phyloP scores from a whole-genome alignment of 2,888 invertebrate genomes.

The Ectropis crepuscularia region DNA sequence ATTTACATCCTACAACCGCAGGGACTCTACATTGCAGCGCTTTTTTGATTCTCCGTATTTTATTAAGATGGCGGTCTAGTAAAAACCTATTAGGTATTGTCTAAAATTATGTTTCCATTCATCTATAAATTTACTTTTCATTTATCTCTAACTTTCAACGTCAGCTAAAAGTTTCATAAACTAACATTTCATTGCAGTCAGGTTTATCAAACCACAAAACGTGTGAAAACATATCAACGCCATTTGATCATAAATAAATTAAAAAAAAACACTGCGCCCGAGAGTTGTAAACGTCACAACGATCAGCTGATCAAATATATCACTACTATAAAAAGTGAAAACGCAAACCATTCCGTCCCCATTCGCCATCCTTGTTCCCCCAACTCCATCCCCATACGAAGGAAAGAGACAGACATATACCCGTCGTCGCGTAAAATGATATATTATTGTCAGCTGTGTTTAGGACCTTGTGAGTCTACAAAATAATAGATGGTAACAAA shows the following conservation, averaged over 20 bases:
- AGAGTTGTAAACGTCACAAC: constrained; percentile 81
- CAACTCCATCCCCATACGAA: constrained; percentile 29
- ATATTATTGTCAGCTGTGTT: constrained; percentile 85
- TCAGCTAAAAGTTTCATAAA: too few species aligned
- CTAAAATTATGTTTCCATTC: too few species aligned
- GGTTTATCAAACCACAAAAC: neutral
- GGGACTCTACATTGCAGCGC: too few species aligned
- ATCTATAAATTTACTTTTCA: too few species aligned
- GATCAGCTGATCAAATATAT: constrained; percentile 85
- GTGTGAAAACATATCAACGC: constrained; percentile 8
- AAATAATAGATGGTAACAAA: constrained; percentile 85
- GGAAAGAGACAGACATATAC: constrained; percentile 59
- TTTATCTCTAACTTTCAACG: too few species aligned
- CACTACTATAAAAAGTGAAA: constrained; percentile 85
- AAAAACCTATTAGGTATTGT: too few species aligned
- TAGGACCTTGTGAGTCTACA: constrained; percentile 84
- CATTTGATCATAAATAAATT: constrained; percentile 73
- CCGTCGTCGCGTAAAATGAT: constrained; percentile 82
- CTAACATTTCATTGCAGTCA: too few species aligned
- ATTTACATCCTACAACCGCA: too few species aligned
- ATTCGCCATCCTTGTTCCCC: constrained; percentile 61
- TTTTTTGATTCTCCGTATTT: too few species aligned
- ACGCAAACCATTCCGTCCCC: constrained; percentile 76
- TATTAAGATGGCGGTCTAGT: too few species aligned
- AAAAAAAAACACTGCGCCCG: constrained; percentile 80